phyloP scores from a whole-genome alignment of 2,113 vertebrate species.

The Psettodes erumei region DNA sequence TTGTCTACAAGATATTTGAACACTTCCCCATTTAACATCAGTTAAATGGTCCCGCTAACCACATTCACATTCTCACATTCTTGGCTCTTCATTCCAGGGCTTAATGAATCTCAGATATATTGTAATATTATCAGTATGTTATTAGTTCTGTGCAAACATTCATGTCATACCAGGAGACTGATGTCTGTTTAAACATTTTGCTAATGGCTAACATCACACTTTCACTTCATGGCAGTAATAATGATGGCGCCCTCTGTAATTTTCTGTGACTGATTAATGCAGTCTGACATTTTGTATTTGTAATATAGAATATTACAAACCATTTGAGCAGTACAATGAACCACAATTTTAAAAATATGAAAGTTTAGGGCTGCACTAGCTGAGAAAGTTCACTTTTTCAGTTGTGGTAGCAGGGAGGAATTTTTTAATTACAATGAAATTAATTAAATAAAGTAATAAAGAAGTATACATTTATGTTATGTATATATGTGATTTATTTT shows the following conservation, averaged over 20 bases:
- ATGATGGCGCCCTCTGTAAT: slow-evolving; percentile 15
- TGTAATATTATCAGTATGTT: slow-evolving; percentile 16
- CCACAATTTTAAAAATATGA: slow-evolving; percentile 16
- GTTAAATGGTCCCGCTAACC: slow-evolving; percentile 31
- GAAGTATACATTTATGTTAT: not conserved
- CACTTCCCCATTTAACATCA: slow-evolving; percentile 49
- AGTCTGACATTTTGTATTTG: slow-evolving; percentile 45
- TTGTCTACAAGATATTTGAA: slow-evolving; percentile 26
- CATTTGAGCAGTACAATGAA: slow-evolving; percentile 1
- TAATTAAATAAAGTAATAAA: slow-evolving; percentile 5
- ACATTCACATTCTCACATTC: slow-evolving; percentile 27
- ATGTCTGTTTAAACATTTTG: slow-evolving; percentile 32
- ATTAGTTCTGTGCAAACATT: slow-evolving; percentile 14
- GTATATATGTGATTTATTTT: not conserved
- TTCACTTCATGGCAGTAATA: slow-evolving; percentile 11
- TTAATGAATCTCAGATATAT: slow-evolving; percentile 27
- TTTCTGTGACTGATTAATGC: slow-evolving; percentile 48
- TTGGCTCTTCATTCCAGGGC: slow-evolving; percentile 1
- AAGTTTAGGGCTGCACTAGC: not conserved
- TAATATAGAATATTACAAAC: slow-evolving; percentile 33
- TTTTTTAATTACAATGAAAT: slow-evolving; percentile 1
- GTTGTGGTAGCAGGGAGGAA: slow-evolving; percentile 1
- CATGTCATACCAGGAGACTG: slow-evolving; percentile 1
- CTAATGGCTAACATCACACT: slow-evolving; percentile 43
- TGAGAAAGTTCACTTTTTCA: slow-evolving; percentile 6